Evolutionary conservation across 2,888 invertebrate genomes (phyloP).

Genomic region (Morinoia aosen): DNA sequence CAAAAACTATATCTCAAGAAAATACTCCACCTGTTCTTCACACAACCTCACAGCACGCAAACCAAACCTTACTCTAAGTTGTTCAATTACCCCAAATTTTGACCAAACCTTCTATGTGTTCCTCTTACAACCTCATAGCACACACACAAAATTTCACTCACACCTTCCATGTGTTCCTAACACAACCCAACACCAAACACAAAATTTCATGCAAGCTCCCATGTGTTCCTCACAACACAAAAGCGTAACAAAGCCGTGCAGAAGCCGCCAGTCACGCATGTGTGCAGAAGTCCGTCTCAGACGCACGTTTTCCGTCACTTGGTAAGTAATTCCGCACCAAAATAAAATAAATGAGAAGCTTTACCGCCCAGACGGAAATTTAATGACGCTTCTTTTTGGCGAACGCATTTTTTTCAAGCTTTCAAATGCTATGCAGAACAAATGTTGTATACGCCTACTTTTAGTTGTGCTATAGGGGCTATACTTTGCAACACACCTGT

Average conservation of each 20-base stretch:
- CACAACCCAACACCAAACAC: neutral
- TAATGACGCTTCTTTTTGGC: constrained; percentile 10
- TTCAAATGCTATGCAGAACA: neutral
- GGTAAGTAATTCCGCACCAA: constrained; percentile 5
- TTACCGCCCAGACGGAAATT: constrained; percentile 27
- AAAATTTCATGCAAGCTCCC: neutral
- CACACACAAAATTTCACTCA: neutral
- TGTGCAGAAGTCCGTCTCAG: neutral
- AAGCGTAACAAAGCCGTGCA: neutral
- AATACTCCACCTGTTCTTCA: too few species aligned
- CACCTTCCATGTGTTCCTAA: neutral
- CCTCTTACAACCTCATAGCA: neutral
- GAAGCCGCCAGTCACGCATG: constrained; percentile 23
- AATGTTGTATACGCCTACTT: neutral
- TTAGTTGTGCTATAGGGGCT: neutral
- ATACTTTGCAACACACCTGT: too few species aligned
- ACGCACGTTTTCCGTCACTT: constrained; percentile 18
- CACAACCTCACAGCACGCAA: too few species aligned
- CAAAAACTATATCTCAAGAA: too few species aligned
- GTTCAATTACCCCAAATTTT: neutral
- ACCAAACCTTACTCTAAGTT: too few species aligned
- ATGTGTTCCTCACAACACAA: neutral
- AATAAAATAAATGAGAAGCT: constrained; percentile 35
- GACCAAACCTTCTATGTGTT: neutral
- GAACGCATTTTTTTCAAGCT: neutral